A percentile compares a stretch with the other conserved stretches of the same genome.
phyloP scores from a whole-genome alignment of 2,797 vertebrate genomes.

The Chelon auratus region DNA sequence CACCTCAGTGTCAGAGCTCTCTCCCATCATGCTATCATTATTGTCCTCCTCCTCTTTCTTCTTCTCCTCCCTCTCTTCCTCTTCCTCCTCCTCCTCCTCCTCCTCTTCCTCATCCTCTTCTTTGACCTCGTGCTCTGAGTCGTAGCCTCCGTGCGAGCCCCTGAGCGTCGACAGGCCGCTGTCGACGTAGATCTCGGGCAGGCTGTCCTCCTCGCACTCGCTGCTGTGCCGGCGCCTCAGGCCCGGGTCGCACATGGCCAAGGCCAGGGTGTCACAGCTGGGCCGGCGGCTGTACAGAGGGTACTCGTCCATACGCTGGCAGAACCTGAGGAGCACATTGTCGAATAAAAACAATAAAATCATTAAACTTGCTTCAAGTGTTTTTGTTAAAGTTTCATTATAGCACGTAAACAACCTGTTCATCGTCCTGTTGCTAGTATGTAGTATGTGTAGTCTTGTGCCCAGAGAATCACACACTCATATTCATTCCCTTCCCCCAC shows the following conservation, averaged over 20 bases:
- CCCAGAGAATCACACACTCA: too few species aligned
- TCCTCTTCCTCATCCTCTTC: constrained; percentile 76
- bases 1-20: constrained; percentile 90
- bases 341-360: neutral
- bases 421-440: too few species aligned
- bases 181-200: constrained; percentile 92
- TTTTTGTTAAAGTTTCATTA: too few species aligned
- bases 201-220: constrained; percentile 91
- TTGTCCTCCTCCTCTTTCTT: constrained; percentile 69
- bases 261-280: constrained; percentile 79
- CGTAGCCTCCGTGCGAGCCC: constrained; percentile 89
- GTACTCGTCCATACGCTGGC: constrained; percentile 87
- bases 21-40: constrained; percentile 79
- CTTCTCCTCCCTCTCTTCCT: constrained; percentile 67
- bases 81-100: constrained; percentile 33
- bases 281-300: constrained; percentile 55
- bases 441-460: too few species aligned
- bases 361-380: too few species aligned
- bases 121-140: constrained; percentile 89
- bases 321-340: constrained; percentile 78
- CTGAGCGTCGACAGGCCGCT: constrained; percentile 94
- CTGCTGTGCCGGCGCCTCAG: constrained; percentile 88
- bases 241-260: constrained; percentile 95
- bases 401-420: too few species aligned
- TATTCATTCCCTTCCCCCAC: too few species aligned